phyloP scores from a whole-genome alignment of 2,113 vertebrate genomes.

The Corvus moneduloides region DNA sequence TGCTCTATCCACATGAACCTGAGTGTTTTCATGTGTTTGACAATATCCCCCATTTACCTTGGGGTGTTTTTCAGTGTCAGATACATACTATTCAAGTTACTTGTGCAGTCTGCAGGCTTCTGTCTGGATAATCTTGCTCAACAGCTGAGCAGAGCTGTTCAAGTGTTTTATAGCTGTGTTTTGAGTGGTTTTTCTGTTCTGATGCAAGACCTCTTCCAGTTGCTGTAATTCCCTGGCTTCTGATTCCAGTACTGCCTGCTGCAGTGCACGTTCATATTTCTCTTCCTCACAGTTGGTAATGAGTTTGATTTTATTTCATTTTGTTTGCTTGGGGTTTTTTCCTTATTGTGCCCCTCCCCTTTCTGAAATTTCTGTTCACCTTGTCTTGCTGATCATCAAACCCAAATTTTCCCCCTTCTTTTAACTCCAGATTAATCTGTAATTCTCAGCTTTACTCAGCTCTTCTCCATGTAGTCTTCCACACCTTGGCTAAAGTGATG shows the following conservation, averaged over 20 bases:
- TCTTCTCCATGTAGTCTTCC: not conserved
- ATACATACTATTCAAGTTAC: fast-evolving
- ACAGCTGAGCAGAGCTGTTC: not conserved
- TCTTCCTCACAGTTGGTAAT: not conserved
- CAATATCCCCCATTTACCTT: too few relatives aligned
- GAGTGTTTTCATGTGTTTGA: not conserved
- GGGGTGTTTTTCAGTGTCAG: not conserved
- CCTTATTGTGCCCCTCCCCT: not conserved
- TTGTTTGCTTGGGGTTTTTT: not conserved
- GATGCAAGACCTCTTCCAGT: slow-evolving; percentile 9
- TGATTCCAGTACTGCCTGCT: not conserved
- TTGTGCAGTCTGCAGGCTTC: not conserved
- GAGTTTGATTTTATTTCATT: not conserved
- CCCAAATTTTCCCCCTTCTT: not conserved
- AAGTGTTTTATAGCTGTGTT: not conserved
- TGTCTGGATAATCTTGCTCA: not conserved
- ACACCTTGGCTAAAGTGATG: not conserved
- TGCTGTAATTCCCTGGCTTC: not conserved
- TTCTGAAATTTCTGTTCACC: not conserved
- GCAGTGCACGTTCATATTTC: not conserved
- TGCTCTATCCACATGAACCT: fast-evolving
- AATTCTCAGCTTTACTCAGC: not conserved
- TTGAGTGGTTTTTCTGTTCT: not conserved
- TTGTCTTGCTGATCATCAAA: not conserved
- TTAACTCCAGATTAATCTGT: not conserved